phyloP scores from a whole-genome alignment of 2,113 vertebrate genomes.

The Phoenicopterus ruber region DNA sequence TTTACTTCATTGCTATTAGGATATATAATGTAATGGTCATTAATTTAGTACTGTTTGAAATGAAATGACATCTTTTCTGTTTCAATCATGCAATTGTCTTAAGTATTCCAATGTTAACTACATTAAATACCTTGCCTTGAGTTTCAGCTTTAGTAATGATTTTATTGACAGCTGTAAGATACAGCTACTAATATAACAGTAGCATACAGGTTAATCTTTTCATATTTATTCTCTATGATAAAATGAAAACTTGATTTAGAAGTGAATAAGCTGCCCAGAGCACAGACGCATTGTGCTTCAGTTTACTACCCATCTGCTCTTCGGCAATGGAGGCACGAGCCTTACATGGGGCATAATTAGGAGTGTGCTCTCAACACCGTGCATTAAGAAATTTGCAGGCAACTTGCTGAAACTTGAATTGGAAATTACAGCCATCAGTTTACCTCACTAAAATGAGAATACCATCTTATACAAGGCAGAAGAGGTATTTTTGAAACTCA shows the following conservation, averaged over 20 bases:
- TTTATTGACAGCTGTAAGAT: neutral
- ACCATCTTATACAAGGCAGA: neutral
- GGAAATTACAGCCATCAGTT: neutral
- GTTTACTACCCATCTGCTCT: neutral
- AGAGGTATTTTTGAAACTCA: neutral
- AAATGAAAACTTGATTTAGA: neutral
- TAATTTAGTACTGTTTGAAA: neutral
- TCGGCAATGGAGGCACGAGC: neutral
- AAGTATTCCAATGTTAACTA: neutral
- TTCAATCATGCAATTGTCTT: neutral
- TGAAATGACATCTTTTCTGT: neutral
- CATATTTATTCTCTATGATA: neutral
- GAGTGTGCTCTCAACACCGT: neutral
- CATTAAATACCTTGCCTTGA: neutral
- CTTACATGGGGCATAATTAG: neutral
- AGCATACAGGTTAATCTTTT: neutral
- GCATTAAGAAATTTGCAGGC: neutral
- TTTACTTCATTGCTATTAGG: neutral
- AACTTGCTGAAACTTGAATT: neutral
- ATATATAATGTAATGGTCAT: neutral
- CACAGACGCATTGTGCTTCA: neutral
- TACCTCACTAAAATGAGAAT: neutral
- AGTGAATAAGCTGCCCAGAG: neutral
- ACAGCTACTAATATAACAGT: neutral
- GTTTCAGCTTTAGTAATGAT: neutral